A percentile compares a stretch with the other conserved stretches of the same genome.
These are phyloP conservation scores for Meganola albula DNA, from an alignment of 2,888 invertebrate genomes.

Conservation along the genomic window DNA sequence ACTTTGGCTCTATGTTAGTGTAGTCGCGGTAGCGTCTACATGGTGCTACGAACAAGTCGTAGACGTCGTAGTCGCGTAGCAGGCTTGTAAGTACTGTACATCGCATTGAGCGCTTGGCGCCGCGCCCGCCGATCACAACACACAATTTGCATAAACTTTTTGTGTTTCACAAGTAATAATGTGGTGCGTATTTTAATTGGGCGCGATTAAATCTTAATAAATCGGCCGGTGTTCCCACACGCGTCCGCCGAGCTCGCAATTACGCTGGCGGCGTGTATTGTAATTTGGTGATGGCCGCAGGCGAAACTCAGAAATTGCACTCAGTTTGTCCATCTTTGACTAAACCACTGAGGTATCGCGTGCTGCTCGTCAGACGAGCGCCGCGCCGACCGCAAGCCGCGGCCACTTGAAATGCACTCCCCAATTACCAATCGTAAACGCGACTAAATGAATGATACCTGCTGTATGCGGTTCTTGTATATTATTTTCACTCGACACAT, in stretches of 20 bases:
- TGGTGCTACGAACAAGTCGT: conserved; percentile 42
- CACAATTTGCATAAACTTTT: conserved; percentile 59
- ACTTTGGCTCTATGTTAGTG: too few relatives aligned
- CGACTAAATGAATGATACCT: conserved; percentile 53
- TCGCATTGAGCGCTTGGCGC: conserved; percentile 33
- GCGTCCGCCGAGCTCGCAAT: conserved; percentile 55
- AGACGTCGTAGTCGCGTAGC: conserved; percentile 39
- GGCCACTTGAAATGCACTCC: conserved; percentile 56
- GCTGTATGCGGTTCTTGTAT: conserved; percentile 23
- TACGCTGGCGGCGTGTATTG: conserved; percentile 60
- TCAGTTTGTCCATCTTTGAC: conserved; percentile 43
- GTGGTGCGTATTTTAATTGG: conserved; percentile 69
- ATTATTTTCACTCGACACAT: conserved; percentile 22
- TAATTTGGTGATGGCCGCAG: conserved; percentile 64
- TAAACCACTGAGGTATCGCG: conserved; percentile 46
- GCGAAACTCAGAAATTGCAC: conserved; percentile 61
- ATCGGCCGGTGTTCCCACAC: conserved; percentile 67
- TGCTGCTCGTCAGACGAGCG: conserved; percentile 42
- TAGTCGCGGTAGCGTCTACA: too few relatives aligned
- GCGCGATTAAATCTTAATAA: conserved; percentile 73
- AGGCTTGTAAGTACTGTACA: too few relatives aligned
- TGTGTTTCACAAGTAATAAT: conserved; percentile 59
- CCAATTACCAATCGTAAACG: conserved; percentile 73
- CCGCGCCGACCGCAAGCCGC: conserved; percentile 43
- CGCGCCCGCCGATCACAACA: conserved; percentile 26